These are phyloP conservation scores for Ameiurus melas DNA, from an alignment of 2,113 vertebrate species.

Conservation along the genomic window DNA sequence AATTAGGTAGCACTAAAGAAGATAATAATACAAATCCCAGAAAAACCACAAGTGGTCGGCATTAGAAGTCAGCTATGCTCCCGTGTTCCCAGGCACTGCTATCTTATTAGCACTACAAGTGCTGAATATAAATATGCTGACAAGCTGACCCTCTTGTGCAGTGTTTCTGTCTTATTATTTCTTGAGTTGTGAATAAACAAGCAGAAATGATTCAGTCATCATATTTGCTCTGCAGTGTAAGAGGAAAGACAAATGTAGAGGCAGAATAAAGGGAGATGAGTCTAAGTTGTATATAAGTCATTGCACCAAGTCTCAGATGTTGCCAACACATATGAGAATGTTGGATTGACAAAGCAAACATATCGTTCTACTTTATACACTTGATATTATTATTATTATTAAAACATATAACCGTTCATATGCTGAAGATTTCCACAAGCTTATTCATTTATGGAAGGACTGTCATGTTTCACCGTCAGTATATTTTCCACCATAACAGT, in stretches of 20 bases:
- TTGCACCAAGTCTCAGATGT: background rate
- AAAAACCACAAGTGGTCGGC: conserved; percentile 28
- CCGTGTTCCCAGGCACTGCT: background rate
- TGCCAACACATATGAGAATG: no score
- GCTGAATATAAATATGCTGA: conserved; percentile 50
- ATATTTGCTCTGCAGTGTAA: conserved; percentile 21
- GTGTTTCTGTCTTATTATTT: conserved; percentile 36
- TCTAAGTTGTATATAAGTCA: background rate
- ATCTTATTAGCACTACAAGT: conserved; percentile 52
- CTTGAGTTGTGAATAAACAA: conserved; percentile 41
- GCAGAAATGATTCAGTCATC: conserved; percentile 40
- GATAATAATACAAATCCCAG: conserved; percentile 50
- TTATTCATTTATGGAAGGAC: background rate
- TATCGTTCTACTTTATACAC: no score
- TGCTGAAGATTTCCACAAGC: background rate
- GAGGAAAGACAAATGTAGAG: background rate
- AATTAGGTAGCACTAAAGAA: conserved; percentile 44
- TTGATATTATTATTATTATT: background rate
- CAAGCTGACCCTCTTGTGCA: conserved; percentile 36
- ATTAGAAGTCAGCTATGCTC: conserved; percentile 36
- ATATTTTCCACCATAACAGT: background rate
- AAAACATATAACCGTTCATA: background rate
- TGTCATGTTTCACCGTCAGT: background rate
- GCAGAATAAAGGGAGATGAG: background rate
- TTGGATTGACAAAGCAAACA: no score